A percentile compares a stretch with the other conserved stretches of the same genome.
phyloP scores from a whole-genome alignment of 37 sponge, comb jelly and placozoan genomes.

The Petrosia ficiformis region DNA sequence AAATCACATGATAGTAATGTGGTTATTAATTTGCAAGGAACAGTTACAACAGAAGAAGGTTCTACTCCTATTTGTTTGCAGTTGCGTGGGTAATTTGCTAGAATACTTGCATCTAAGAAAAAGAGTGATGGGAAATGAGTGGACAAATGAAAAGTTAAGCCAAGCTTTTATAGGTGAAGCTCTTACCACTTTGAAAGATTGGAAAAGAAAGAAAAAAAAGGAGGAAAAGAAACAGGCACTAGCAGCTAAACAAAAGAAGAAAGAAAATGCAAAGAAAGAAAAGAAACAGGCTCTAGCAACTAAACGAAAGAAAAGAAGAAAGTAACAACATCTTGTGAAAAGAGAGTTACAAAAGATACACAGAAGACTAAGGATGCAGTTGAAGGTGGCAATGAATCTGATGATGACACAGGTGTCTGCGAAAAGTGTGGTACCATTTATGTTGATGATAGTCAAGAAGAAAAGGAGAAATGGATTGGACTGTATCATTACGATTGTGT shows the following conservation, averaged over 20 bases:
- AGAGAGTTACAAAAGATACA: too few species aligned
- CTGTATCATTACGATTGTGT: too few species aligned
- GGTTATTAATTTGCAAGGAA: too few species aligned
- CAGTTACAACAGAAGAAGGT: neutral
- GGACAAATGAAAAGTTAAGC: slow-evolving; percentile 7
- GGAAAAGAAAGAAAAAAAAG: slow-evolving; percentile 13
- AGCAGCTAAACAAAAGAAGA: neutral
- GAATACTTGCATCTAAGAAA: slow-evolving; percentile 23
- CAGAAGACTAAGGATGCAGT: too few species aligned
- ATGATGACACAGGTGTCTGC: too few species aligned
- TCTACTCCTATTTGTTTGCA: slow-evolving; percentile 33
- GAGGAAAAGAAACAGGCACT: too few species aligned
- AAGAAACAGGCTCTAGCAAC: neutral
- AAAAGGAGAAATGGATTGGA: too few species aligned
- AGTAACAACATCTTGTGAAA: too few species aligned
- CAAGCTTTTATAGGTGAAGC: slow-evolving; percentile 50
- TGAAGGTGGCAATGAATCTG: too few species aligned
- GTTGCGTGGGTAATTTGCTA: slow-evolving; percentile 25
- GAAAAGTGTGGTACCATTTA: too few species aligned
- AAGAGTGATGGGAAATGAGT: slow-evolving; percentile 1
- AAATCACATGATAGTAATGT: neutral
- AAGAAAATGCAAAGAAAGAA: too few species aligned
- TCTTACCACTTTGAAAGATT: slow-evolving; percentile 17
- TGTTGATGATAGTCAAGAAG: too few species aligned
- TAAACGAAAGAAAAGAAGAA: neutral